phyloP scores from a whole-genome alignment of 1,140 invertebrate genomes.

The Drosophila oshimai region DNA sequence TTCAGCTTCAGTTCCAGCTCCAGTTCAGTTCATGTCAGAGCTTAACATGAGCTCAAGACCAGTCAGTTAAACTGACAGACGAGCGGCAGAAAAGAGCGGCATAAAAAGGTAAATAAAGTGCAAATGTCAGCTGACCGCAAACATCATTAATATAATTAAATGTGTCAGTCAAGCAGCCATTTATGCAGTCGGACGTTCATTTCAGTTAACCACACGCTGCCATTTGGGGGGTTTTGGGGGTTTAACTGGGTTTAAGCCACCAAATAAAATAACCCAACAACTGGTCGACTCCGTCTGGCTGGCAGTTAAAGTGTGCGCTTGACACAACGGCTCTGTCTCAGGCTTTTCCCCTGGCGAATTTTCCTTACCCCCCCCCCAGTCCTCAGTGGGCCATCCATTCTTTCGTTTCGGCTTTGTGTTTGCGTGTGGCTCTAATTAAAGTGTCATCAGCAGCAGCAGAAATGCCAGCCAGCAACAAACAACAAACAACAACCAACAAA shows the following conservation, averaged over 20 bases:
- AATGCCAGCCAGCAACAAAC: constrained; percentile 23
- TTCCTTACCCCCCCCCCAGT: too few species aligned
- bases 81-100: constrained; percentile 2
- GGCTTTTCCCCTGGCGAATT: constrained; percentile 14
- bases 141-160: constrained; percentile 82
- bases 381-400: constrained; percentile 12
- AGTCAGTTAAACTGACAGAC: constrained; percentile 59
- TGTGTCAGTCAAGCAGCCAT: constrained; percentile 80
- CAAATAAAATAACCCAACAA: constrained; percentile 20
- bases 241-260: constrained; percentile 7
- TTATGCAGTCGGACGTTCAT: constrained; percentile 74
- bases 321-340: constrained; percentile 56
- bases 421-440: constrained; percentile 81
- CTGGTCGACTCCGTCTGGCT: constrained; percentile 30
- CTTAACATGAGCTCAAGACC: constrained; percentile 33
- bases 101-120: constrained; percentile 72
- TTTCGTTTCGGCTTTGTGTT: constrained; percentile 63
- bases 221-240: neutral
- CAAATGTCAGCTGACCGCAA: constrained; percentile 82
- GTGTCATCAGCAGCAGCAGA: constrained; percentile 75
- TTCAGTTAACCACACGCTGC: constrained; percentile 68
- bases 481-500: constrained; percentile 28
- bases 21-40: constrained; percentile 25
- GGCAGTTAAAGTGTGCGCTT: constrained; percentile 72
- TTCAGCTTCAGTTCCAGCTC: neutral